Conservation (phyloP, 2,888 invertebrate genomes). For the Cryptus armator region DNA sequence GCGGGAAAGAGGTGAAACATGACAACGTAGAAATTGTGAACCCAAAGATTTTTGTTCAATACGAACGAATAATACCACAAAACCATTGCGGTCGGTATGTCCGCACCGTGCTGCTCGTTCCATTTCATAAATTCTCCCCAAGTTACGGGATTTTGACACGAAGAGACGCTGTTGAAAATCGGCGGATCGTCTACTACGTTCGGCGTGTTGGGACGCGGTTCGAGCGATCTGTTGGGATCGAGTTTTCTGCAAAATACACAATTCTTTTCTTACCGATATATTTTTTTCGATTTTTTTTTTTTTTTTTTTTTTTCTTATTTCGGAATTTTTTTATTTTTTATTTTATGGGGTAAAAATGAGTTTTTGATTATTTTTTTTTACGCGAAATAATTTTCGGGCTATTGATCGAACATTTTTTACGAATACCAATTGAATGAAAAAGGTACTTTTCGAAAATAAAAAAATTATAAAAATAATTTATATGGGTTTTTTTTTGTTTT, state of each 20-base stretch:
- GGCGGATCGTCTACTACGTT: constrained; percentile 85
- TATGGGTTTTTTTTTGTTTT: too few species aligned
- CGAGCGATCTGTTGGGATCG: neutral
- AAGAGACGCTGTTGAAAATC: constrained; percentile 95
- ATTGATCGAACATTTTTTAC: too few species aligned
- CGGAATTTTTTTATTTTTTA: too few species aligned
- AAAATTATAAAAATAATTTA: too few species aligned
- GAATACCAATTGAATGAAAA: too few species aligned
- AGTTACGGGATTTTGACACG: constrained; percentile 92
- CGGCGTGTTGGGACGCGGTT: neutral
- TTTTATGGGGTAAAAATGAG: too few species aligned
- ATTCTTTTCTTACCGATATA: neutral
- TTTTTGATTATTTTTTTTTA: too few species aligned
- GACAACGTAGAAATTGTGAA: constrained; percentile 86
- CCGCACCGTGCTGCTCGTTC: constrained; percentile 86
- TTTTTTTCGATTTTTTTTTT: too few species aligned
- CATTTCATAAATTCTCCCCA: constrained; percentile 90
- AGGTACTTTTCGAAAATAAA: too few species aligned
- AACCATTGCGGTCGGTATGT: constrained; percentile 87
- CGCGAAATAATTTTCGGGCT: too few species aligned
- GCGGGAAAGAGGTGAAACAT: constrained; percentile 88
- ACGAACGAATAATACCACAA: constrained; percentile 89
- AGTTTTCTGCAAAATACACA: constrained; percentile 36
- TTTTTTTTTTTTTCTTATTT: too few species aligned
- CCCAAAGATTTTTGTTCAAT: constrained; percentile 86